Conservation (phyloP, 2,113 vertebrate genomes). For the Tinamus guttatus region DNA sequence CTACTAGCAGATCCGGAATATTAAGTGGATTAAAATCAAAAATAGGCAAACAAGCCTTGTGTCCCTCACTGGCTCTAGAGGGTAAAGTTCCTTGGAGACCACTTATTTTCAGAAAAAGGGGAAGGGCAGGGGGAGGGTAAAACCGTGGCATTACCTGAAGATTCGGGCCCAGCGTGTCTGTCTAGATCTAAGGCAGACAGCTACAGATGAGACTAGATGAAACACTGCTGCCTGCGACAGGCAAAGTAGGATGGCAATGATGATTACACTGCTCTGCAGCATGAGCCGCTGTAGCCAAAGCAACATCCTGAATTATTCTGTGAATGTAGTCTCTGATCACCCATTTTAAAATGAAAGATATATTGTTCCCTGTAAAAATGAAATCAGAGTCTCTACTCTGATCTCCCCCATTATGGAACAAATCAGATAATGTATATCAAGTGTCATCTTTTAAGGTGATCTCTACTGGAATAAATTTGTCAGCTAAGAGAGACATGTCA, state of each 20-base stretch:
- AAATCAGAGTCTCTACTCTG: conserved; percentile 45
- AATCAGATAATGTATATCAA: conserved; percentile 53
- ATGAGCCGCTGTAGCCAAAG: not conserved
- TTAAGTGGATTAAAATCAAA: not conserved
- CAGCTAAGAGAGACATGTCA: conserved; percentile 4
- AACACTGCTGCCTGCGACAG: conserved; percentile 14
- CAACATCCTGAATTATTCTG: not conserved
- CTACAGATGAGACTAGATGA: conserved; percentile 9
- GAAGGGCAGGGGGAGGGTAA: not conserved
- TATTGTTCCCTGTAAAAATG: conserved; percentile 53
- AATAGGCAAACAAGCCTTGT: not conserved
- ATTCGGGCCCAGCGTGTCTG: not conserved
- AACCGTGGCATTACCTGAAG: not conserved
- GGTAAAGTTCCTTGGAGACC: not conserved
- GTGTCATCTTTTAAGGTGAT: conserved; percentile 32
- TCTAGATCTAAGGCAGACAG: not conserved
- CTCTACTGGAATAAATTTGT: conserved; percentile 43
- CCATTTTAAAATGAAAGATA: conserved; percentile 59
- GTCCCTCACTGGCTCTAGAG: not conserved
- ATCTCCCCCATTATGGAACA: conserved; percentile 30
- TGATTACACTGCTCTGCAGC: not conserved
- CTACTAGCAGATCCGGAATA: not conserved
- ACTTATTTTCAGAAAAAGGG: not conserved
- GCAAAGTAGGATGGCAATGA: not conserved
- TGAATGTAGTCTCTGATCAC: conserved; percentile 15